Base-by-base conservation (phyloP, 2,888 invertebrate species). In the Hipparchia semele region DNA sequence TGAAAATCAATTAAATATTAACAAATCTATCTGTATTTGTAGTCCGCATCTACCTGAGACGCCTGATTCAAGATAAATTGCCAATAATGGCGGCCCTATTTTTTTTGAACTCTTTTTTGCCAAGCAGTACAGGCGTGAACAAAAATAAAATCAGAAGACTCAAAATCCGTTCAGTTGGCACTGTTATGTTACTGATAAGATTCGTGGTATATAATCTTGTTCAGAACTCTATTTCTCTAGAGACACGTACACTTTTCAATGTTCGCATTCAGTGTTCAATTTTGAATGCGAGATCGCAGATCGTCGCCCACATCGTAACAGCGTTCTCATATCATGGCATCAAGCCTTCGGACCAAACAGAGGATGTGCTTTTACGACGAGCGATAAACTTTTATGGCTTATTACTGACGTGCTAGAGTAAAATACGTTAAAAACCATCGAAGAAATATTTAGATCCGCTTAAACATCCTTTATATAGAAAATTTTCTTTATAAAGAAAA, bases 331-430 rank as follows among this genome's bases (percentile, higher is more conserved):
- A 79, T 81, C 83, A 80, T 80, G 80, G 76, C 79, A 73, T 80
- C 75, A 77, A 79, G 81, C 81, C 82, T 79, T 79, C 79, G 80
- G 81, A 86, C 83, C 83, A 82, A 85, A 85, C 81, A 76, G 82
- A 84, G 84, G 83, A 89, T 86, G 85, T 80, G 78, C 82, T 85
- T 90, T 90, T 89, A 90, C 84, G 87, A 89, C 78, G 72, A 76
- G 70, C 81, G 79, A 87, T 92, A 90, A 90, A 89, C 79, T 86
- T 90, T 91, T 88, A 91, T 82, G 82, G 84, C 82, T 88, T 87
- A 90, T 90, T 90, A 90, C 87, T 87, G 88, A 89, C 88, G 86
- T 85, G 84, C 83, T 87, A 85, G 84, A 87, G 84, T 88, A 86
- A 89, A 90, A 88, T 87, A 87, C 83, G 82, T 79, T 76, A 79